phyloP scores from a whole-genome alignment of 2,888 invertebrate species.

The Aphrophora alni region DNA sequence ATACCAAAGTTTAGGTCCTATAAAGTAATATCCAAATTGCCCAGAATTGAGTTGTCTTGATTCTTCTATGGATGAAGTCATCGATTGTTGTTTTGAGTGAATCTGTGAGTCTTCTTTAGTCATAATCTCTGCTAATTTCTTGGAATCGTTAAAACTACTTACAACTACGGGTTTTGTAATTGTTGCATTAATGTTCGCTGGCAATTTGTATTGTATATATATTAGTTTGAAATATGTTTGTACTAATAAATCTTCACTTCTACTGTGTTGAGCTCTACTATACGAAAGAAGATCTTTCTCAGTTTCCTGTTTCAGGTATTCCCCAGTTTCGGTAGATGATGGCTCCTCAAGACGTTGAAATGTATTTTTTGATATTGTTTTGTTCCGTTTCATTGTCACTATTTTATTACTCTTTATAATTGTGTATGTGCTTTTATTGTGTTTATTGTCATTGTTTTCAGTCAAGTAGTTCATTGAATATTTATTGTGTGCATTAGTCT shows the following conservation, averaged over 20 bases:
- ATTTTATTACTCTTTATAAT: no score
- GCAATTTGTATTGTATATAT: no score
- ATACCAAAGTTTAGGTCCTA: conserved; percentile 77
- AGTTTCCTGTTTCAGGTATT: no score
- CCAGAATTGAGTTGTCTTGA: background rate
- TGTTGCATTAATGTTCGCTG: no score
- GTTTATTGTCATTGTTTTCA: no score
- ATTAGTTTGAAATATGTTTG: background rate
- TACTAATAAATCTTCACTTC: background rate
- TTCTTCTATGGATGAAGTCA: background rate
- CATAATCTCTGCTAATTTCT: background rate
- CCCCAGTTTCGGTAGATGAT: no score
- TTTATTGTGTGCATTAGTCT: no score
- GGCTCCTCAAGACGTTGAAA: no score
- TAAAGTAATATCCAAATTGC: conserved; percentile 65
- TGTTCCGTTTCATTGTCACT: background rate
- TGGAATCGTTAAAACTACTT: background rate
- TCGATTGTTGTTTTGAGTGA: background rate
- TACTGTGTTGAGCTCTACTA: background rate
- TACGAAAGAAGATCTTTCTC: no score
- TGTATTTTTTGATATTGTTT: background rate
- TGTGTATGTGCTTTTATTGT: no score
- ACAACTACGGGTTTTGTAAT: no score
- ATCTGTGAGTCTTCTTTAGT: background rate
- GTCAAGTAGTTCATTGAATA: no score